Conservation (phyloP, 2,888 invertebrate species). For the Eumacrocentrus americanus region DNA sequence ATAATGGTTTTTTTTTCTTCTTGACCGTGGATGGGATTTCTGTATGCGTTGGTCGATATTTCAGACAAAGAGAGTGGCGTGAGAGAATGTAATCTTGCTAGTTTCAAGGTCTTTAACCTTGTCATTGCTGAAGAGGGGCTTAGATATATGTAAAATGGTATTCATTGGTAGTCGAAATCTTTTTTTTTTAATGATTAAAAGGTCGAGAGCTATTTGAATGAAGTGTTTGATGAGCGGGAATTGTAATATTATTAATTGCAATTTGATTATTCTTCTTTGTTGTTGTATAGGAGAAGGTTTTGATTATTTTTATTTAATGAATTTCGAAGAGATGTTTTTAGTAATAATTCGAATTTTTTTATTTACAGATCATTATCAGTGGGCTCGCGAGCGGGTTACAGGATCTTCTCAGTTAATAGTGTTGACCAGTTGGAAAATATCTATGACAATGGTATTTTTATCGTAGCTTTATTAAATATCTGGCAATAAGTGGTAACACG, state of each 20-base stretch:
- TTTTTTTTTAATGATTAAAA: no score
- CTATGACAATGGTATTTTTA: conserved; percentile 75
- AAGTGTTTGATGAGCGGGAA: no score
- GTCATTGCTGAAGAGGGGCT: background rate
- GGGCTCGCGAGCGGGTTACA: conserved; percentile 89
- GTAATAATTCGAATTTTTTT: no score
- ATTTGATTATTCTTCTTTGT: no score
- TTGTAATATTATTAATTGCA: no score
- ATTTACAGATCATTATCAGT: conserved; percentile 87
- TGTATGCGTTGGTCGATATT: background rate
- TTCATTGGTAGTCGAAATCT: no score
- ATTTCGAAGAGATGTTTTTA: no score
- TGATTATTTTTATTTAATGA: no score
- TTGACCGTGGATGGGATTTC: no score
- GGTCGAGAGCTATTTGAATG: no score
- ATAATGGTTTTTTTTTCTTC: conserved; percentile 2
- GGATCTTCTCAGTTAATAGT: conserved; percentile 82
- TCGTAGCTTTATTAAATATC: background rate
- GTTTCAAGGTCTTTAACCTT: conserved; percentile 23
- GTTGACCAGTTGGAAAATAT: conserved; percentile 88
- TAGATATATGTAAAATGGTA: conserved; percentile 14
- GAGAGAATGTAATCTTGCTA: conserved; percentile 13
- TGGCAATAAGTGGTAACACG: background rate
- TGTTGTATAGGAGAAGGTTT: no score
- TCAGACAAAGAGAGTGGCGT: conserved; percentile 14